A percentile compares a stretch with the other conserved stretches of the same genome.
These are phyloP conservation scores for Nomada fabriciana DNA, from an alignment of 2,888 invertebrate genomes.

Conservation along the genomic window DNA sequence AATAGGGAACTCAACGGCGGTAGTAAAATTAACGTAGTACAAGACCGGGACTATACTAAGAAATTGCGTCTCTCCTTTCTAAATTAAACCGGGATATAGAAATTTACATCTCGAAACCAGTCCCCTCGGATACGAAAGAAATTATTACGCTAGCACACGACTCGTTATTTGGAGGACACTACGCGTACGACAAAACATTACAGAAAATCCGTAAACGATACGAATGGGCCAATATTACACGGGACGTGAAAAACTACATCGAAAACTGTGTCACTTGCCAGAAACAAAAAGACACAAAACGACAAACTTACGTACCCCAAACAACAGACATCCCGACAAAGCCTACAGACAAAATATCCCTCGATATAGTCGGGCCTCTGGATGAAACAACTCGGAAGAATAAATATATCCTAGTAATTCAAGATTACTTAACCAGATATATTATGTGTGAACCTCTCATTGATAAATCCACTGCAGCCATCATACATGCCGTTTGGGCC, in stretches of 20 bases:
- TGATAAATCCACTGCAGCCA: constrained; percentile 20
- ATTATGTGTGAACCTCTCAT: constrained; percentile 17
- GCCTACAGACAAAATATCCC: constrained; percentile 19
- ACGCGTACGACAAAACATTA: constrained; percentile 11
- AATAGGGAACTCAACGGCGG: too few species aligned
- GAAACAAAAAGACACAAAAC: constrained; percentile 15
- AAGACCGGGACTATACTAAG: too few species aligned
- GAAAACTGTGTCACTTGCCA: constrained; percentile 15
- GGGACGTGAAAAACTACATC: constrained; percentile 19
- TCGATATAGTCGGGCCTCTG: background rate
- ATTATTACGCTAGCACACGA: constrained; percentile 14
- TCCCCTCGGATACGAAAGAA: background rate
- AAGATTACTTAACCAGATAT: constrained; percentile 17
- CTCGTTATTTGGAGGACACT: constrained; percentile 12
- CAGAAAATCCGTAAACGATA: constrained; percentile 16
- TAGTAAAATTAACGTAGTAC: too few species aligned
- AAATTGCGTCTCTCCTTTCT: rapidly evolving
- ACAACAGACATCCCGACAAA: constrained; percentile 16
- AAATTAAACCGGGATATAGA: too few species aligned
- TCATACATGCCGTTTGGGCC: constrained; percentile 31
- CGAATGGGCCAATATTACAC: constrained; percentile 7
- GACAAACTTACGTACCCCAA: constrained; percentile 23
- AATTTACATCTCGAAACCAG: too few species aligned
- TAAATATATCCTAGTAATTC: constrained; percentile 23
- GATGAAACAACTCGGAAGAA: background rate